Evolutionary conservation across 1,140 invertebrate species (phyloP).

Genomic region (Leptopilina boulardi): DNA sequence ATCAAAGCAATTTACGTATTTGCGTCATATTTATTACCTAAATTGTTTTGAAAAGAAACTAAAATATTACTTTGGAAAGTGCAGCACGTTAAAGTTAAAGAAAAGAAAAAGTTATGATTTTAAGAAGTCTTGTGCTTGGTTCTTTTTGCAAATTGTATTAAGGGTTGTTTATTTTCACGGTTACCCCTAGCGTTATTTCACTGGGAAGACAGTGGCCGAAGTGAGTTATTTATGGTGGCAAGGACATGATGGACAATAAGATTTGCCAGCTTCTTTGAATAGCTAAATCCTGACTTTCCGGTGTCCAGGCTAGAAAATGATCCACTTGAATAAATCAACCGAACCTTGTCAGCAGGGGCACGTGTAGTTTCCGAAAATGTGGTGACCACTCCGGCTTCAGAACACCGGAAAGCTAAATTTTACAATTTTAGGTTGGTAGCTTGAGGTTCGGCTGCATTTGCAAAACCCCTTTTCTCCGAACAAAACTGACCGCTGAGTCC

Average conservation of each 20-base stretch:
- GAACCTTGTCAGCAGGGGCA: constrained; percentile 18
- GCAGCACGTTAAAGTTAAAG: constrained; percentile 35
- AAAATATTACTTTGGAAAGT: constrained; percentile 34
- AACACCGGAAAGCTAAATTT: constrained; percentile 24
- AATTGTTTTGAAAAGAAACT: neutral
- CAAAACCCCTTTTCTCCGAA: constrained; percentile 55
- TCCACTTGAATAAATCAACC: constrained; percentile 64
- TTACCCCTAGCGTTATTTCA: constrained; percentile 27
- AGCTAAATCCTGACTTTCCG: constrained; percentile 26
- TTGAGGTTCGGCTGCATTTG: neutral
- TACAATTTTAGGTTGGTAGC: neutral
- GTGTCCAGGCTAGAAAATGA: constrained; percentile 40
- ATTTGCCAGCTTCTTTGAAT: constrained; percentile 22
- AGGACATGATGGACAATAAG: constrained; percentile 8
- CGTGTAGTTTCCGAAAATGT: constrained; percentile 40
- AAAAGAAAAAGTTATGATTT: constrained; percentile 1
- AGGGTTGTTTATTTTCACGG: constrained; percentile 38
- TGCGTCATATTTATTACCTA: neutral
- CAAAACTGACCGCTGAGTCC: constrained; percentile 31
- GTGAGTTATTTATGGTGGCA: constrained; percentile 43
- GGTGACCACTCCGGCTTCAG: constrained; percentile 5
- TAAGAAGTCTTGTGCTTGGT: constrained; percentile 5
- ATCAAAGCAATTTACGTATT: neutral
- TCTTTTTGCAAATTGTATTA: constrained; percentile 15
- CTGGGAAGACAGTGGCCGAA: neutral